phyloP scores from a whole-genome alignment of 1,140 invertebrate species.

The Tetranychus urticae region DNA sequence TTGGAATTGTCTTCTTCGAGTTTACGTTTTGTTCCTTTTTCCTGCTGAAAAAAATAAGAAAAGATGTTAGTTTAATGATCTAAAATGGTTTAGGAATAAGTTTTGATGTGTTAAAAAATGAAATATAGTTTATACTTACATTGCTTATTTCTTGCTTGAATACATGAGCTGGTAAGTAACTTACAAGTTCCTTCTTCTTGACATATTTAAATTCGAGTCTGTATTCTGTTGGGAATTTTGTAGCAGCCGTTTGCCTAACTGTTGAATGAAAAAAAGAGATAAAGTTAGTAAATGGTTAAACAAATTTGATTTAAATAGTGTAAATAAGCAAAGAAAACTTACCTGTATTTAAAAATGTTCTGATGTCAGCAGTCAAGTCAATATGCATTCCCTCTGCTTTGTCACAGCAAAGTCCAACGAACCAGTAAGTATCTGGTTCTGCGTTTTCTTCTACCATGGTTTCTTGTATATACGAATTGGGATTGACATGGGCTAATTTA shows the following conservation, averaged over 20 bases:
- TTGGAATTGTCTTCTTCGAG: no score
- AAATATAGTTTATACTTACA: no score
- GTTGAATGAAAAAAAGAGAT: constrained; percentile 14
- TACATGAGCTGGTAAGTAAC: neutral
- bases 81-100: no score
- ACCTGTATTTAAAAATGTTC: constrained; percentile 45
- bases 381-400: constrained; percentile 65
- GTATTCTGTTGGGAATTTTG: constrained; percentile 67
- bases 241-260: constrained; percentile 43
- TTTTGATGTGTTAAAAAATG: no score
- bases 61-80: no score
- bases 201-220: constrained; percentile 48
- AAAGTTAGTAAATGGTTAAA: neutral
- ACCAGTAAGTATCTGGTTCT: constrained; percentile 61
- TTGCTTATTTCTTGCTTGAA: neutral
- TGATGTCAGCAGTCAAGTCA: constrained; percentile 77
- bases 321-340: neutral
- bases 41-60: no score
- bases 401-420: constrained; percentile 76
- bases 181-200: constrained; percentile 21
- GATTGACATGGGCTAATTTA: constrained; percentile 77
- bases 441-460: constrained; percentile 16
- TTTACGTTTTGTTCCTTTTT: no score
- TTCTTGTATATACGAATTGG: constrained; percentile 42
- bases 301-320: neutral